Base-by-base conservation (phyloP, 2,888 invertebrate species). In the Norana najaformis region DNA sequence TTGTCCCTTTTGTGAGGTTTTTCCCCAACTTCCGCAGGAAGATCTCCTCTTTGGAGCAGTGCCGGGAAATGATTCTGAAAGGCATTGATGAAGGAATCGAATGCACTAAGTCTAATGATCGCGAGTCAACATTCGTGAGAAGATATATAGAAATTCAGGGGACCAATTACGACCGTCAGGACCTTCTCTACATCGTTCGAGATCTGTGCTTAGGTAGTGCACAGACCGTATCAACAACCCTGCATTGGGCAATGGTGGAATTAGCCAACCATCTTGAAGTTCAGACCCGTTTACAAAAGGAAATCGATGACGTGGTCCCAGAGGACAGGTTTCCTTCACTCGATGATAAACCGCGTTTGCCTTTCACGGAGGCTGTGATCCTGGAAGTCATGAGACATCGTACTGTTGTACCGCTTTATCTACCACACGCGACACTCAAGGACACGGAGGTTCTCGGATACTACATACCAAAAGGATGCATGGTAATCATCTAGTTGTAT, bases 351-450 rank as follows among this genome's bases (percentile, higher is more conserved):
- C 34, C 35, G 13, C 20, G n/a, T 35, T 3, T 89, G 82, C 89
- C 89, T 6, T 89, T 69, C 82, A 69, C 69, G 53, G 69, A 89
- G 82, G 89, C 89, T 35, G 36, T 36, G 5, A 69, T 89, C 4
- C 36, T 89, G n/a, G 89, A 89, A 69, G 36, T 82, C 35, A n/a
- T 89, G 89, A 47, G 89, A n/a, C 35, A 69, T n/a, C 89, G 16
- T 18, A 89, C 82, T 23, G 1, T 36, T 1, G 36, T 35, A 35
- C 47, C 53, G 20, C n/a, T 89, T 16, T 53, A 53, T 69, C 6
- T 35, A 34, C 89, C 89, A 23, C 89, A 89, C 82, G n/a, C 53
- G 6, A 82, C 89, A 34, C 23, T 35, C 37, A 69, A 23, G 11
- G 89, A 89, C 20, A 18, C 89, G 11, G 34, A 47, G 34, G 36